Base-by-base conservation (phyloP, 1,140 invertebrate species). In the Tetramorium alpestre region DNA sequence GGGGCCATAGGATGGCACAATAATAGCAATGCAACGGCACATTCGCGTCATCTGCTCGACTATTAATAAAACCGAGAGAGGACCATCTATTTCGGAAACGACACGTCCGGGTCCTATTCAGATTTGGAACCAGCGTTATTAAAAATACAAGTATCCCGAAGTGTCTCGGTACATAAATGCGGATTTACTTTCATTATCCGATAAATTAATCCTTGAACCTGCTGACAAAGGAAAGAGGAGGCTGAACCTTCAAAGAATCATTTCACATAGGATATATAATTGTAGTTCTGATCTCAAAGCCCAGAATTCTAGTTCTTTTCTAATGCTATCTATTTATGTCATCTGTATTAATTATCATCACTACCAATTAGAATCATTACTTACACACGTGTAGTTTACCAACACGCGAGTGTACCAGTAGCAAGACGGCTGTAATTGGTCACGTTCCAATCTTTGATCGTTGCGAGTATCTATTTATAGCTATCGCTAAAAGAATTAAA, bases 51-150 rank as follows among this genome's bases (percentile, higher is more conserved):
- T 89, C 87, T 88, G 88, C 91, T 89, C 82, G 58, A 76, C 92
- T 92, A 93, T 93, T 93, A 92, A 93, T 93, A 93, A 84, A 86
- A 77, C 84, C 65, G 49, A 86, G 76, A 89, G 91, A 87, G 87
- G 88, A 89, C 78, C 75, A 69, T 89, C 91, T 93, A 93, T 93
- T 93, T 92, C 69, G 85, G 90, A 88, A 85, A 86, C 86, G 72
- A 92, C 85, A 89, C 81, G 41, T 81, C 58, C 28, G 82, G 85
- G 69, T 84, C 69, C 3, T 33, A 28, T n/a, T 38, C 54, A 54
- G 8, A 5, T 75, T 84, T 60, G 22, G 38, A 70, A 49, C 41
- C 41, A 73, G 11, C 41, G 8, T 33, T 62, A 75, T 60, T 73
- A 62, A 84, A 73, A 60, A 47, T 62, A 58, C 25, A 41, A 41